A percentile compares a stretch with the other conserved stretches of the same genome.
Evolutionary conservation across 2,113 vertebrate species (phyloP).

Genomic region (Megalops atlanticus): DNA sequence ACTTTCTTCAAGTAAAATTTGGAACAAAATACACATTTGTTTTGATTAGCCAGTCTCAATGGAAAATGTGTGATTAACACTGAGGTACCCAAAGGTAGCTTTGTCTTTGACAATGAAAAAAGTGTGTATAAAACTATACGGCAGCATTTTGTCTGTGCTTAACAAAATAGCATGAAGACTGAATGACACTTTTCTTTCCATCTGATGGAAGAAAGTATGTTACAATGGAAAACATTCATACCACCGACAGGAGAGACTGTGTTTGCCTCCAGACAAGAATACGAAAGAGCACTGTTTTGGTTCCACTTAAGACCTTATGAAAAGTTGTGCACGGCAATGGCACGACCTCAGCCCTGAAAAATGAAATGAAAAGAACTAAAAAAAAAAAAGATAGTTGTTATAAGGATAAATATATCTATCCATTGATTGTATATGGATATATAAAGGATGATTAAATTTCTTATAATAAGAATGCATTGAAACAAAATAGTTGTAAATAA

Average conservation of each 20-base stretch:
- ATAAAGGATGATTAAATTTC: background rate
- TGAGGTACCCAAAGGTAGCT: background rate
- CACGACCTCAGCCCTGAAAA: background rate
- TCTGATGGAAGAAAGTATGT: constrained; percentile 55
- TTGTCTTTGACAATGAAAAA: constrained; percentile 3
- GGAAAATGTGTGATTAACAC: too few species aligned
- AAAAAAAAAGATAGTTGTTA: background rate
- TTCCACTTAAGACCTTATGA: constrained; percentile 57
- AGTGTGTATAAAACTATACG: background rate
- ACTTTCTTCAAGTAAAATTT: too few species aligned
- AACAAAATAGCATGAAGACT: constrained; percentile 49
- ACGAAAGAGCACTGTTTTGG: constrained; percentile 49
- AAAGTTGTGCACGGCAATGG: constrained; percentile 40
- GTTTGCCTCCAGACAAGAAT: constrained; percentile 47
- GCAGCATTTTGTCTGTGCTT: constrained; percentile 16
- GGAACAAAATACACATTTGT: too few species aligned
- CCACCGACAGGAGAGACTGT: constrained; percentile 44
- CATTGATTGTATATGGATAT: background rate
- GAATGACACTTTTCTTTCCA: constrained; percentile 50
- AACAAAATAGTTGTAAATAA: background rate
- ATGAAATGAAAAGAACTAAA: background rate
- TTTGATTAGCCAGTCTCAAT: too few species aligned
- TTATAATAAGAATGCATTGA: background rate
- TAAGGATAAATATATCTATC: background rate
- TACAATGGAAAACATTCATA: constrained; percentile 59